Evolutionary conservation across 1,140 invertebrate species (phyloP).

Genomic region (Drosophila paulistorum): DNA sequence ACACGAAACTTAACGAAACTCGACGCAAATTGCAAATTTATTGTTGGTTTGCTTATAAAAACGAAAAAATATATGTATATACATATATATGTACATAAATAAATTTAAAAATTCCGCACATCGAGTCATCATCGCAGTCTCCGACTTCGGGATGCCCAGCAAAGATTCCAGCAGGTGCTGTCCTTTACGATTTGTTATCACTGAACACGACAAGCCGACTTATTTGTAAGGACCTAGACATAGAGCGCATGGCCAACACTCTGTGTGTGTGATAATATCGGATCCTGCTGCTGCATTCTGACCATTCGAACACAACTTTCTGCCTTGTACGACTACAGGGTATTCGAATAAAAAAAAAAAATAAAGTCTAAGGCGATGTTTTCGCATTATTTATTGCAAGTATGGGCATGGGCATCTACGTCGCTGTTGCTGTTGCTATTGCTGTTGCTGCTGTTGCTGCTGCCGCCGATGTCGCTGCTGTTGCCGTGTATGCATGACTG

Average conservation of each 20-base stretch:
- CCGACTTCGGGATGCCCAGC: constrained; percentile 6
- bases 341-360: neutral
- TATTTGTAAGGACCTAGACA: too few species aligned
- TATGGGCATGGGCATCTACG: constrained; percentile 54
- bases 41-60: constrained; percentile 69
- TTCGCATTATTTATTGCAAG: constrained; percentile 73
- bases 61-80: neutral
- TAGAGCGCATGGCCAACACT: too few species aligned
- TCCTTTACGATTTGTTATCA: too few species aligned
- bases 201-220: too few species aligned
- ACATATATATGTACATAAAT: neutral
- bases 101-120: constrained; percentile 2
- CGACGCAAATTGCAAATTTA: constrained; percentile 75
- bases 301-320: neutral
- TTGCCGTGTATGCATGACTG: constrained; percentile 13
- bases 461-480: constrained; percentile 10
- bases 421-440: constrained; percentile 9
- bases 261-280: too few species aligned
- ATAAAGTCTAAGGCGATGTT: constrained; percentile 53
- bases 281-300: neutral
- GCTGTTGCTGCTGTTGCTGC: neutral
- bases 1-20: constrained; percentile 41
- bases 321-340: neutral
- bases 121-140: neutral
- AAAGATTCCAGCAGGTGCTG: neutral